Percentiles rank a stretch among this genome's conserved stretches.
Conservation (phyloP, 2,797 vertebrate species). For the Tragelaphus oryx region DNA sequence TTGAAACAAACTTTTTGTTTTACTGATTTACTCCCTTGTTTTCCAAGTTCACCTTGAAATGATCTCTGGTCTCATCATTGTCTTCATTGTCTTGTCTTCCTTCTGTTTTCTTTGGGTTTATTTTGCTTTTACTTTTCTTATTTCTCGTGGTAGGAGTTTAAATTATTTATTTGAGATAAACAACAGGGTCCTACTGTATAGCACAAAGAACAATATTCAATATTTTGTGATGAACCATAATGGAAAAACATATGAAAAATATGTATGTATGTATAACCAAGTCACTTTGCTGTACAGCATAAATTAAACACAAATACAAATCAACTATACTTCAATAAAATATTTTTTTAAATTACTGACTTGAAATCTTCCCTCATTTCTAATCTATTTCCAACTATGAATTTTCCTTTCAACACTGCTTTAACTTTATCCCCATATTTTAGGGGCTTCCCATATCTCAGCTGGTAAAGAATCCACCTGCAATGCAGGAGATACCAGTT, state of each 20-base stretch:
- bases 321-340: not conserved
- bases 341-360: not conserved
- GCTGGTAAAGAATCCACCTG: not conserved
- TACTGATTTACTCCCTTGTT: not conserved
- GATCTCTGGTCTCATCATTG: not conserved
- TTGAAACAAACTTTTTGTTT: not conserved
- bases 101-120: not conserved
- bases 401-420: not conserved
- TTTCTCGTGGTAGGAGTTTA: not conserved
- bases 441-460: not conserved
- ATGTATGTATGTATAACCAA: not conserved
- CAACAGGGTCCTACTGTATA: not conserved
- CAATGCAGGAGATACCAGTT: not conserved
- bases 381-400: not conserved
- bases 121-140: not conserved
- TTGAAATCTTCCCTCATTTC: not conserved
- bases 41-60: not conserved
- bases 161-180: not conserved
- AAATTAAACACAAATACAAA: not conserved
- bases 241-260: not conserved
- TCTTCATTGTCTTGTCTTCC: not conserved
- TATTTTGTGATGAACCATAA: not conserved
- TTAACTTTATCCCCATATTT: not conserved
- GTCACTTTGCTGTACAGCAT: not conserved
- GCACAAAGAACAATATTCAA: not conserved